Conservation (phyloP, 2,113 vertebrate genomes). For the Callocephalon fimbriatum region DNA sequence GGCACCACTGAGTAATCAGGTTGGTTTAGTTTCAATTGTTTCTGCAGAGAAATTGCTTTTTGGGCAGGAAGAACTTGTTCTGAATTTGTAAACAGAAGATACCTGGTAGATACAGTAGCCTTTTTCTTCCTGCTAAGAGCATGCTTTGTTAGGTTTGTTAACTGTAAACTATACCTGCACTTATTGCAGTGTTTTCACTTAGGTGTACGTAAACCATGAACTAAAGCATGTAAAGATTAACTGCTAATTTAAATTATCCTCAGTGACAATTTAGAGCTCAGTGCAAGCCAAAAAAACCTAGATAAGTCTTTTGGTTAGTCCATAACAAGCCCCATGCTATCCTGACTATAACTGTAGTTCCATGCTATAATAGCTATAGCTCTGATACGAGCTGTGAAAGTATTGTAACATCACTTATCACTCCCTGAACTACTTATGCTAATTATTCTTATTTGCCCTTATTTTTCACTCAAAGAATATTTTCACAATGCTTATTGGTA, state of each 20-base stretch:
- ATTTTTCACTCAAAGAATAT: neutral
- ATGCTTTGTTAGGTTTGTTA: neutral
- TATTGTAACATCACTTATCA: neutral
- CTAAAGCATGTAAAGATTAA: neutral
- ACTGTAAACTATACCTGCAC: neutral
- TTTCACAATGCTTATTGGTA: neutral
- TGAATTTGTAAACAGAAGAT: neutral
- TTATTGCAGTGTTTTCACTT: neutral
- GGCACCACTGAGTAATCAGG: neutral
- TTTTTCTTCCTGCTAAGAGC: neutral
- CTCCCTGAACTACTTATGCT: neutral
- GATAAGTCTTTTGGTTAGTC: neutral
- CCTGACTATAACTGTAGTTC: neutral
- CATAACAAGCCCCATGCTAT: neutral
- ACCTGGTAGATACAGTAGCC: neutral
- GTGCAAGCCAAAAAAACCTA: neutral
- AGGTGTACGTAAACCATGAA: neutral
- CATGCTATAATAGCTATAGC: neutral
- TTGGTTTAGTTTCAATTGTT: neutral
- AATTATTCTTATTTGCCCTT: neutral
- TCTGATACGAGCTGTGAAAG: neutral
- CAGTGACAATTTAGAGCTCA: neutral
- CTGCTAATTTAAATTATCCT: neutral
- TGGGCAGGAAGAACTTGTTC: neutral
- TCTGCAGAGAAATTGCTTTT: neutral